Evolutionary conservation across 2,797 vertebrate species (phyloP).

Genomic region (Calcarius lapponicus): DNA sequence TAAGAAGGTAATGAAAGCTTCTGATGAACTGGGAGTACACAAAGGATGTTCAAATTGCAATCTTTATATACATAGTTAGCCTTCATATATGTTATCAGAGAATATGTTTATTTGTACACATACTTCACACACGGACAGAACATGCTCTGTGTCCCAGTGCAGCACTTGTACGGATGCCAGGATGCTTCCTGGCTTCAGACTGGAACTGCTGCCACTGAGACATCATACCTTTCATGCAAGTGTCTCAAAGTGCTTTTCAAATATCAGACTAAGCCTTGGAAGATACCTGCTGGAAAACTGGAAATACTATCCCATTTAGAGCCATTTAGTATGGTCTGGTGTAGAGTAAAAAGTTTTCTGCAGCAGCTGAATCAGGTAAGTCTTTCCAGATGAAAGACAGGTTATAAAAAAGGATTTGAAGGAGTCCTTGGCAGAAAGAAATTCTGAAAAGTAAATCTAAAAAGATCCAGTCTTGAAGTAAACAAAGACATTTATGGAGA

Average conservation of each 20-base stretch:
- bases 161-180: neutral
- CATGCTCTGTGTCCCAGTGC: rapidly evolving
- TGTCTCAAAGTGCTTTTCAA: neutral
- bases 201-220: neutral
- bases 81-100: neutral
- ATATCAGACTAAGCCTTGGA: neutral
- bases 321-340: neutral
- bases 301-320: neutral
- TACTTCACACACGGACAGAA: neutral
- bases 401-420: neutral
- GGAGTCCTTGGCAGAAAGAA: neutral
- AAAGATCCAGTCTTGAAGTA: neutral
- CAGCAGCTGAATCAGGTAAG: neutral
- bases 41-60: neutral
- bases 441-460: neutral
- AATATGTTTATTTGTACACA: neutral
- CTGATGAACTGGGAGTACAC: neutral
- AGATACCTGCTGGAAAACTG: neutral
- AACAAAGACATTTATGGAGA: neutral
- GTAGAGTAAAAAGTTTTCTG: neutral
- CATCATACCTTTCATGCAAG: neutral
- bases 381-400: neutral
- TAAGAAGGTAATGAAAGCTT: neutral
- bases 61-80: neutral
- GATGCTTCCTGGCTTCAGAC: neutral